Conservation (phyloP, 1,140 invertebrate genomes). For the Eubasilissa regina region DNA sequence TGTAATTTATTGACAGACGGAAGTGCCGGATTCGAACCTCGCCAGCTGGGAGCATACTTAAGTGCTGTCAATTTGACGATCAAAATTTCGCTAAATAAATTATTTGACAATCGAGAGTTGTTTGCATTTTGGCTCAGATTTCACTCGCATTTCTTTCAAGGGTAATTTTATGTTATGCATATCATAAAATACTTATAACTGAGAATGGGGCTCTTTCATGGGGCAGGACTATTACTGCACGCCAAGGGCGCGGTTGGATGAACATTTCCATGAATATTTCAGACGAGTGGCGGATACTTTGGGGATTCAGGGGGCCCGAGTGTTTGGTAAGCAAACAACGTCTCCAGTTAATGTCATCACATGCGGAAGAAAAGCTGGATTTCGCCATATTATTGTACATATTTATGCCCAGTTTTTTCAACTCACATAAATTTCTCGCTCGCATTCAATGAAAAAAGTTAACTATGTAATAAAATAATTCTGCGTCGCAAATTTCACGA, state of each 20-base stretch:
- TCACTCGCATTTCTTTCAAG: no score
- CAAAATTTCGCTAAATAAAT: no score
- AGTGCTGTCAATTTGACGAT: no score
- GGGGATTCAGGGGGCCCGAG: background rate
- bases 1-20: no score
- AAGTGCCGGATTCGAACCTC: no score
- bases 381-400: constrained; percentile 9
- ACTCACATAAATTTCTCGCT: no score
- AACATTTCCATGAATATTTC: constrained; percentile 53
- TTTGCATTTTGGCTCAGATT: no score
- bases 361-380: constrained; percentile 27
- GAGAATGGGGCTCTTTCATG: background rate
- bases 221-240: background rate
- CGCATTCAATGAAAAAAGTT: no score
- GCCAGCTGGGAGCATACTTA: no score
- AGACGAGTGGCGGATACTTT: constrained; percentile 28
- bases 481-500: no score
- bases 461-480: no score
- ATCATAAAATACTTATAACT: constrained; percentile 26
- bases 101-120: no score
- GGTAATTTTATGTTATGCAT: background rate
- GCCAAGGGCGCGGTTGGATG: background rate
- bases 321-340: constrained; percentile 56
- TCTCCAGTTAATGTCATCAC: constrained; percentile 53
- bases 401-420: constrained; percentile 25